These are phyloP conservation scores for Myrmecobius fasciatus DNA, from an alignment of 2,113 vertebrate genomes.

Conservation along the genomic window DNA sequence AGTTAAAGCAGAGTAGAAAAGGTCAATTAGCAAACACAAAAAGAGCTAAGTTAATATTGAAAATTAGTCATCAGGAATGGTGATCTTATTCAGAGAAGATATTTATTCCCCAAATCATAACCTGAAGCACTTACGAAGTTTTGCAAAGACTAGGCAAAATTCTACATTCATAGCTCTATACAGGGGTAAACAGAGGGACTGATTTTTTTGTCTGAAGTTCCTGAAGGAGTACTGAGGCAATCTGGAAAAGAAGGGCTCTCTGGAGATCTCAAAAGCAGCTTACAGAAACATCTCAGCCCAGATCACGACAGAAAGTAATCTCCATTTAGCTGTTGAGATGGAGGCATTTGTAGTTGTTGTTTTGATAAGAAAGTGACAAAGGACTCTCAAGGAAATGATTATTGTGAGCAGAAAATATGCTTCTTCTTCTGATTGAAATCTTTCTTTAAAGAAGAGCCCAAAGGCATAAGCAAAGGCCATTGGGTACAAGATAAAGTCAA, in stretches of 20 bases:
- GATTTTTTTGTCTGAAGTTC: conserved; percentile 12
- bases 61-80: conserved; percentile 19
- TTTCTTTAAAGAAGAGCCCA: conserved; percentile 35
- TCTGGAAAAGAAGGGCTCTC: not conserved
- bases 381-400: conserved; percentile 34
- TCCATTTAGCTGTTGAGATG: conserved; percentile 22
- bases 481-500: conserved; percentile 15
- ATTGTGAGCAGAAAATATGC: not conserved
- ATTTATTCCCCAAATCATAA: conserved; percentile 15
- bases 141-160: not conserved
- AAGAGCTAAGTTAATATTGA: not conserved
- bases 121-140: conserved; percentile 9
- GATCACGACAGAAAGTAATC: not conserved
- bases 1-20: conserved; percentile 73
- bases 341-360: not conserved
- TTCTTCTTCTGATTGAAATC: conserved; percentile 16
- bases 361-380: conserved; percentile 16
- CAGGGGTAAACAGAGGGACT: not conserved
- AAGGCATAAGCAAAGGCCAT: not conserved
- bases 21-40: conserved; percentile 43
- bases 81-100: not conserved
- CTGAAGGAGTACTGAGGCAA: conserved; percentile 20
- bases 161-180: not conserved
- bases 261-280: conserved; percentile 19
- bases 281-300: conserved; percentile 3